Evolutionary conservation across 2,113 vertebrate species (phyloP), one percentile per base, ranked within the genome.

Genomic region (Callipepla squamata): DNA sequence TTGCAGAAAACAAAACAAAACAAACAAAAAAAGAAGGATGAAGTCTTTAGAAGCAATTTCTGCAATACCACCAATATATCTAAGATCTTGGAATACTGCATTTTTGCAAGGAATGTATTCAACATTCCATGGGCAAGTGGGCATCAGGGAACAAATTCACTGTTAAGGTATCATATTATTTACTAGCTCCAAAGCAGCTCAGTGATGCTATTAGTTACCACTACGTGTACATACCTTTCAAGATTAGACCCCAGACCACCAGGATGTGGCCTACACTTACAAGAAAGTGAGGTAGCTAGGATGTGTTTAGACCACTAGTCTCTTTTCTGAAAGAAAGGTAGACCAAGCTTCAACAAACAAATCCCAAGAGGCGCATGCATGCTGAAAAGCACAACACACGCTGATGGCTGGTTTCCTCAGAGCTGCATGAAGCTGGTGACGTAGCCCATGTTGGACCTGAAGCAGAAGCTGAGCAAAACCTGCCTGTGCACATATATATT

Each of bases 401-500:
- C 9, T 16, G 8, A 7, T 61, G 50, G 30, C 21, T 47, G 38
- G 6, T 26, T 34, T 21, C 36, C 30, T 70, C 17, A 63, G 58
- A 45, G 42, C 23, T 85, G 11, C 28, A 42, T 36, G 11, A 69
- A n/a, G 21, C 4, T 4, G 1, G 1, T 30, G 58, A 87, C 58
- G 50, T 4, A 63, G 18, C 44, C 38, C 32, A 19, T 0, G 5
- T 8, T 61, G 40, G 32, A 32, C 67, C 20, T 55, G 32, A n/a
- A 61, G 19, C 38, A 68, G 34, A 73, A 21, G 23, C 30, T 50
- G 17, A 4, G 0, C 14, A 28, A 65, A 23, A 61, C 9, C 9
- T 32, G 6, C 3, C 30, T 72, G 11, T 23, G 11, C 5, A 23
- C 0, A 0, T 48, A 47, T 0, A 1, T 0, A 0, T n/a, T 36